These are phyloP conservation scores for Darevskia nairensis DNA, from an alignment of 2,797 vertebrate species.

Conservation along the genomic window DNA sequence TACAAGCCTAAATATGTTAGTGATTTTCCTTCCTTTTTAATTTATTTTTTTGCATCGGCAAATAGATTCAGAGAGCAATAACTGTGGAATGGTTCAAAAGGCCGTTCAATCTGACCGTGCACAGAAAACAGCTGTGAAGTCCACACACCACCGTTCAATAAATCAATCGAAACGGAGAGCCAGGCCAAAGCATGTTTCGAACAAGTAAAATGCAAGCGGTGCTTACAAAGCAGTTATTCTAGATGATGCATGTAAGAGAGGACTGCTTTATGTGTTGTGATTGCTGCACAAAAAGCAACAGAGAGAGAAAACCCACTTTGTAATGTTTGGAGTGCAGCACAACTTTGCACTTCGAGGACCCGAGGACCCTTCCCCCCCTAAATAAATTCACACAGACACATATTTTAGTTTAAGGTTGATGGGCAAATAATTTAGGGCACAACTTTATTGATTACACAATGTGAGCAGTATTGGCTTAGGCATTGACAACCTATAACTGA, in stretches of 20 bases:
- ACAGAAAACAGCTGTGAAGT: background rate
- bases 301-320: background rate
- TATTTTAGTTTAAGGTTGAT: no score
- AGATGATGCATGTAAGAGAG: background rate
- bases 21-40: no score
- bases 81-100: background rate
- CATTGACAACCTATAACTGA: no score
- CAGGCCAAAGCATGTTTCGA: background rate
- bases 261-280: background rate
- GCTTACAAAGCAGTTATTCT: background rate
- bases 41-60: background rate
- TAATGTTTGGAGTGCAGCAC: background rate
- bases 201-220: background rate
- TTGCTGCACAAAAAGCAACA: background rate
- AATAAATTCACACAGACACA: no score
- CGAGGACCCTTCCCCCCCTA: no score
- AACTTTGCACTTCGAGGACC: background rate
- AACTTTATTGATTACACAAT: no score
- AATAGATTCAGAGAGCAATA: background rate
- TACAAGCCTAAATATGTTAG: background rate
- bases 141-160: background rate
- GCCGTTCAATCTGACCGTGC: background rate
- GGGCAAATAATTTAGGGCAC: no score
- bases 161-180: background rate
- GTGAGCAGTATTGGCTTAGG: no score